Evolutionary conservation across 2,888 invertebrate species (phyloP), one percentile per base, ranked within the genome.

Genomic region (Drosophila bunnanda): DNA sequence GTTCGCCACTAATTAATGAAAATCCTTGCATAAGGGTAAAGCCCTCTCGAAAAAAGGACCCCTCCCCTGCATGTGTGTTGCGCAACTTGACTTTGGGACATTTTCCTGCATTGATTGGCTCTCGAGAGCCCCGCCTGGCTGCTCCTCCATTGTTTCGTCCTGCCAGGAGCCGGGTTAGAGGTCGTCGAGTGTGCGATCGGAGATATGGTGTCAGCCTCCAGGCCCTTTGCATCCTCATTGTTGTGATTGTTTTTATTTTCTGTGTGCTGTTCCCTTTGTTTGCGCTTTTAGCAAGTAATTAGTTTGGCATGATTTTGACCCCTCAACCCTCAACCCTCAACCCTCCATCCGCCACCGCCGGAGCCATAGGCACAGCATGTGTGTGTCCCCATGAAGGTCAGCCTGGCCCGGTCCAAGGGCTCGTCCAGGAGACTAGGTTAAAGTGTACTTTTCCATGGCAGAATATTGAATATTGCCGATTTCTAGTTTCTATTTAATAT

Each of bases 251-350:
- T 77, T 71, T 71, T 56, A 36, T 54, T 59, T 66, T 44, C 9
- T 58, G n/a, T 12, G 9, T 0, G 5, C 1, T 53, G 50, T 25
- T 44, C 30, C 46, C 52, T 72, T 79, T 87, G 79, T 84, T 77
- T 83, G 83, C 73, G 66, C 79, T 76, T 86, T 84, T 78, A 81
- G 77, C 82, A 75, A 80, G 82, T 86, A 82, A 82, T 82, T 82
- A 82, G 79, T 75, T 77, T 70, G 70, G 75, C 79, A 81, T 53
- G 10, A 65, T 38, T 25, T 32, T 2, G 15, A 15, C 43, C 34
- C n/a, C 17, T 25, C 17, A 8, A 5, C 7, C 28, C 2, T 8
- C 15, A 5, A 20, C 48, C 36, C 4, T 15, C 15, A n/a, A n/a
- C 12, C 43, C n/a, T 36, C 2, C 15, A 5, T 1, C 13, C 2